Base-by-base conservation (phyloP, 2,113 vertebrate species). In the Panthera tigris region DNA sequence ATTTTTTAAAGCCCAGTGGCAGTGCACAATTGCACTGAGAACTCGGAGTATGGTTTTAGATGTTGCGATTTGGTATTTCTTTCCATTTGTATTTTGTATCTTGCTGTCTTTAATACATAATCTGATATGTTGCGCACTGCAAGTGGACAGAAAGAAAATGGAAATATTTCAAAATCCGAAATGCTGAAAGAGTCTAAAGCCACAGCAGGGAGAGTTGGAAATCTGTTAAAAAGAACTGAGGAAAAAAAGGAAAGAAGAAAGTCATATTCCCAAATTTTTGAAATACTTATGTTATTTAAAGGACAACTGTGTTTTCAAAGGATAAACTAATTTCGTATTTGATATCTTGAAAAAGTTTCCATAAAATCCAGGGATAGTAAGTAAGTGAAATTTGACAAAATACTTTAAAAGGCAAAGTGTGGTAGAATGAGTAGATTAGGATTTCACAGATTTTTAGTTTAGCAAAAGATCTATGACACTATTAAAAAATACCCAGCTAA, bases 401-500 rank as follows among this genome's bases (percentile, higher is more conserved):
- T 97, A 98, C 97, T 97, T 96, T 63, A 89, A 94, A 71, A 97
- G 29, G 45, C 57, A 82, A 78, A 95, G 5, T 36, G 57, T 98
- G 96, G 92, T 88, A 27, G 73, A 98, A 91, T 13, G 74, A 74
- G 33, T n/a, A 29, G 0, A 0, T 98, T 98, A 91, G 92, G 96
- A 85, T 96, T 97, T 94, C 78, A 93, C 41, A 93, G 88, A 94
- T 96, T 97, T 98, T 97, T 95, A 96, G 84, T 73, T 98, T 91
- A n/a, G 7, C 93, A 88, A 89, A 96, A 89, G 13, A 97, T 96
- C 96, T 98, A 90, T 93, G 71, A 7, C 39, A 45, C 0, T 86
- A 76, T 71, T 89, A 95, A 91, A 87, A 97, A 89, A 95, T n/a
- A 98, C 82, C 96, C 89, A 95, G 97, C 97, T 98, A 99, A 98